Evolutionary conservation across 92 coral and sea anemone genomes (phyloP), one percentile per base, ranked within the genome.

Genomic region (Phenganax marumi): DNA sequence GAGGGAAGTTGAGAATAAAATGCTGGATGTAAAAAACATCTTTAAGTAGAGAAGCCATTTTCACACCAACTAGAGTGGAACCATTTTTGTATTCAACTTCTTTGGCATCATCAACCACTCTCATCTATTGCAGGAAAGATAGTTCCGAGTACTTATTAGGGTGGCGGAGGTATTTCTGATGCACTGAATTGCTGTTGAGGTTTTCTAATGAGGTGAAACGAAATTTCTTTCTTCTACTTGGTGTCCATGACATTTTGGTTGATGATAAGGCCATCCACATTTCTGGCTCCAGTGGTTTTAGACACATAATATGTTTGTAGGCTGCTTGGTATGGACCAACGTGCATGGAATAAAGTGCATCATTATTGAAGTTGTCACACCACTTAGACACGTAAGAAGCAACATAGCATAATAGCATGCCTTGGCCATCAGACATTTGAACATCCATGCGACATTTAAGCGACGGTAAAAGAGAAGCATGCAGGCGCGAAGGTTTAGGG

Each of bases 311-410:
- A n/a, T 54, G 18, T n/a, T 57, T 18, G 47, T 75, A 71, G 12
- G 80, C 80, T 52, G 80, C 80, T 39, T 75, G 80, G 63, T 52
- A 18, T 0, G 80, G 80, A 11, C 25, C 18, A 43, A 75, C 50
- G 22, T 75, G 65, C 3, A 26, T 25, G 0, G 80, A 75, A 53
- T 52, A 75, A 9, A 75, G 8, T 13, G 46, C 62, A 25, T 54
- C 63, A 7, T 54, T 54, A n/a, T 54, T 12, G 8, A 54, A 54
- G 61, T 5, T 33, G 43, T 33, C 43, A 33, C 5, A 5, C 57
- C 77, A 46, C 51, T 72, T 72, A 3, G 77, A 52, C 0, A 75
- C 65, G 4, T 75, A 52, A 0, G 80, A 72, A 8, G 77, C 12
- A 17, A 75, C 80, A 13, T 75, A 75, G 39, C 49, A 39, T 39